Conservation (phyloP, 2,888 invertebrate genomes). For the Nebria salina region DNA sequence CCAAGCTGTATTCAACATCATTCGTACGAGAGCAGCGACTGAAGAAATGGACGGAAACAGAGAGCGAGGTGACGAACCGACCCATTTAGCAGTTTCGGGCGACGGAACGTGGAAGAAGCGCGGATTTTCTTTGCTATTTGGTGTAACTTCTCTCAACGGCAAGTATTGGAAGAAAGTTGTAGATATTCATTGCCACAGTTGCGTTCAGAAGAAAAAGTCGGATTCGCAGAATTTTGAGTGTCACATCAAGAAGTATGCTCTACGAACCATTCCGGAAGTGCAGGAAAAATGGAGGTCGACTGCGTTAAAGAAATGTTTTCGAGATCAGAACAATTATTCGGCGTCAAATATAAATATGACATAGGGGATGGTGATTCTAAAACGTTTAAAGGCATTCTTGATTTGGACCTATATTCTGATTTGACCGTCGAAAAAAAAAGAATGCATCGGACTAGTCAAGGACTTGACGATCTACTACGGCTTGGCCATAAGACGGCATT, state of each 20-base stretch:
- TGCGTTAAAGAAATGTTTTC: not conserved
- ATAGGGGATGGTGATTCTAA: constrained; percentile 8
- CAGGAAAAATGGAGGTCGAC: too few species aligned
- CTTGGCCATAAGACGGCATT: not conserved
- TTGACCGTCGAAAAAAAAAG: too few species aligned
- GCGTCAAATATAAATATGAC: not conserved
- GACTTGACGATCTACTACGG: too few species aligned
- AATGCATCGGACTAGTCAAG: too few species aligned
- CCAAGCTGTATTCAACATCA: too few species aligned
- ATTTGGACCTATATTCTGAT: not conserved
- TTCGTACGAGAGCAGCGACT: too few species aligned
- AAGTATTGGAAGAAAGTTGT: not conserved
- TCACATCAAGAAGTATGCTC: too few species aligned
- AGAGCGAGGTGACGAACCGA: too few species aligned
- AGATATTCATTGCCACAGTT: not conserved
- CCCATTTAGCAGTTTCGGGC: constrained; percentile 7
- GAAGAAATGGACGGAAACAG: too few species aligned
- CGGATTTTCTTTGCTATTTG: not conserved
- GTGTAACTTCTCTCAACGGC: not conserved
- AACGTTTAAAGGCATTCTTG: constrained; percentile 2
- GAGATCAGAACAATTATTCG: not conserved
- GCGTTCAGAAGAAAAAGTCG: not conserved
- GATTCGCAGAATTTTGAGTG: too few species aligned
- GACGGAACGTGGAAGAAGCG: constrained; percentile 12
- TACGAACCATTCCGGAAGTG: too few species aligned